phyloP scores from a whole-genome alignment of 1,140 invertebrate genomes.

The Drosophila burlai region DNA sequence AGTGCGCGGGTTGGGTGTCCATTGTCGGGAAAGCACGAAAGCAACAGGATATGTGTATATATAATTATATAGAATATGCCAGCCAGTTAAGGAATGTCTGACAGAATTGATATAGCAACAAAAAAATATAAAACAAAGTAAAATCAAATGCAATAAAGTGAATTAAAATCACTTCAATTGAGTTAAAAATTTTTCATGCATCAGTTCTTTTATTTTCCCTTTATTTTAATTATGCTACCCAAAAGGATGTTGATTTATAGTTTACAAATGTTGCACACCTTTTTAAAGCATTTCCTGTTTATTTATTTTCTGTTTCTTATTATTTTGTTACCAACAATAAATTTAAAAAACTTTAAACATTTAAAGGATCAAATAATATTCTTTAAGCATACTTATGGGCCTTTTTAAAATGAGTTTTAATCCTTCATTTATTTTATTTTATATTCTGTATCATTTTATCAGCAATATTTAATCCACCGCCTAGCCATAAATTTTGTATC shows the following conservation, averaged over 20 bases:
- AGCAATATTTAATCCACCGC: neutral
- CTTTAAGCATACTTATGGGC: neutral
- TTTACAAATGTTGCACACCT: no score
- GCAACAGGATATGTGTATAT: slow-evolving; percentile 43
- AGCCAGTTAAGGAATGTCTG: slow-evolving; percentile 22
- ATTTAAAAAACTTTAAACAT: no score
- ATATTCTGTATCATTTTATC: neutral
- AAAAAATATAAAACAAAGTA: neutral
- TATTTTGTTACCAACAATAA: no score
- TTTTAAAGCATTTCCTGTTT: no score
- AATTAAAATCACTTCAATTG: neutral
- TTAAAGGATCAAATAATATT: neutral
- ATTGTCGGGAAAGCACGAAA: slow-evolving; percentile 27
- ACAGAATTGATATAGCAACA: neutral
- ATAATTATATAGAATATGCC: slow-evolving; percentile 37
- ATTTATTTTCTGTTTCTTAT: no score
- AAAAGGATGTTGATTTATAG: no score
- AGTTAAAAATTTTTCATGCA: neutral
- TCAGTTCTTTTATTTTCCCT: neutral
- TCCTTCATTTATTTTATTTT: neutral
- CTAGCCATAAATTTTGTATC: slow-evolving; percentile 36
- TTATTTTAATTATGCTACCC: no score
- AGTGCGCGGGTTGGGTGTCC: slow-evolving; percentile 6
- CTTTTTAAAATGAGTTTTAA: neutral
- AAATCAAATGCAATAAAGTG: slow-evolving; percentile 1